phyloP scores from a whole-genome alignment of 2,113 vertebrate species.

The Saccopteryx bilineata region DNA sequence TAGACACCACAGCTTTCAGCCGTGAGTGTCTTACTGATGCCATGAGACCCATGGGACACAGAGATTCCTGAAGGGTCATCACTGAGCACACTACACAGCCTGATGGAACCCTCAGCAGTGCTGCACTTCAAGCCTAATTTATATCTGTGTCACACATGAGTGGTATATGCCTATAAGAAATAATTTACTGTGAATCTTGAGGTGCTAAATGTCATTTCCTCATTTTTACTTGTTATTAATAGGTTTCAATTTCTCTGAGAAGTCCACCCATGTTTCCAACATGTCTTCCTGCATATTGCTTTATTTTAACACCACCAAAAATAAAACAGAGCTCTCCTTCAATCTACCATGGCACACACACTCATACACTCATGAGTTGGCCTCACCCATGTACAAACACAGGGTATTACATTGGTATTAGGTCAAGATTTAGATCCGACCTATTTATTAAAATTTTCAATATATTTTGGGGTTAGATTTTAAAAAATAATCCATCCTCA shows the following conservation, averaged over 20 bases:
- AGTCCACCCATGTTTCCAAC: slow-evolving; percentile 69
- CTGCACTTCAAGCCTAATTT: background rate
- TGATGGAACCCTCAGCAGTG: accelerated
- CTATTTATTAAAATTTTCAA: slow-evolving; percentile 76
- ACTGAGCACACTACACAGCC: accelerated
- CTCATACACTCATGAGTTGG: slow-evolving; percentile 70
- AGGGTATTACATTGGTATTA: slow-evolving; percentile 36
- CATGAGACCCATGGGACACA: accelerated
- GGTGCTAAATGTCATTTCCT: slow-evolving; percentile 48
- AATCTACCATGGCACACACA: slow-evolving; percentile 71
- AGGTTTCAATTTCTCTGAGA: slow-evolving; percentile 68
- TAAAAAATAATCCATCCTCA: background rate
- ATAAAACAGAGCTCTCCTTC: slow-evolving; percentile 65
- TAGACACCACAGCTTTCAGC: too few species aligned
- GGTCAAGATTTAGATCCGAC: slow-evolving; percentile 77
- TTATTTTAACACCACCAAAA: slow-evolving; percentile 80
- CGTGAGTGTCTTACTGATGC: background rate
- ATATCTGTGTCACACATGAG: accelerated
- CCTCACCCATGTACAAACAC: background rate
- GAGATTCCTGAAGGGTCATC: background rate
- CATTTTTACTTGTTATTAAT: slow-evolving; percentile 32
- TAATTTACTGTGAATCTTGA: background rate
- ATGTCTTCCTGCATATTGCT: slow-evolving; percentile 72
- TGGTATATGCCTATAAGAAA: background rate
- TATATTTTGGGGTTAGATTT: background rate